phyloP scores from a whole-genome alignment of 2,797 vertebrate species.

The Gobio occitaniae region DNA sequence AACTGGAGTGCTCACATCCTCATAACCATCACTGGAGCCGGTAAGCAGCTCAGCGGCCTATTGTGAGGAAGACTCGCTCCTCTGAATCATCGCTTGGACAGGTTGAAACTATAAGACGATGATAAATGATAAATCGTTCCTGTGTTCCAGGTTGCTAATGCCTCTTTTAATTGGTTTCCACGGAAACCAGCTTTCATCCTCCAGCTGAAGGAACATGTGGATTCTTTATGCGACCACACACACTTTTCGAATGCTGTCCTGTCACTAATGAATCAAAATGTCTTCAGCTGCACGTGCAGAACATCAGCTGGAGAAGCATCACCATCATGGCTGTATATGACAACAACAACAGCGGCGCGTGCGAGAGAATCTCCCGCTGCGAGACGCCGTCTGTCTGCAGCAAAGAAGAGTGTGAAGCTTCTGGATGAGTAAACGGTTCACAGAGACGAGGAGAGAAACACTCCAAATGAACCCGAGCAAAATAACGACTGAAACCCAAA shows the following conservation, averaged over 20 bases:
- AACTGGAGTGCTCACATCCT: slow-evolving; percentile 34
- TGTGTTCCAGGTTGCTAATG: background rate
- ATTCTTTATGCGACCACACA: background rate
- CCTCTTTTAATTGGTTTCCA: slow-evolving; percentile 12
- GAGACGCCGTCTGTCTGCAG: background rate
- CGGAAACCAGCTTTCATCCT: slow-evolving; percentile 1
- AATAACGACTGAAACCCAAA: background rate
- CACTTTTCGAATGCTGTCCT: too few relatives aligned
- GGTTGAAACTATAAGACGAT: background rate
- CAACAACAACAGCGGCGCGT: background rate
- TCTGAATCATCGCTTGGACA: background rate
- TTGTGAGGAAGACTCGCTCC: background rate
- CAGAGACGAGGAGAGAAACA: slow-evolving; percentile 64
- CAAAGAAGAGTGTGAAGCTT: background rate
- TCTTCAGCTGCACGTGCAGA: background rate
- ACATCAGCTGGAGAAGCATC: background rate
- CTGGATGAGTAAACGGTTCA: slow-evolving; percentile 72
- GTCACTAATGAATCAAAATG: too few relatives aligned
- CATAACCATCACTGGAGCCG: background rate
- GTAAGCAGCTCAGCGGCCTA: background rate
- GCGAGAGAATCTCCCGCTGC: background rate
- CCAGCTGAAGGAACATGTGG: background rate
- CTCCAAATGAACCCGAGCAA: slow-evolving; percentile 44
- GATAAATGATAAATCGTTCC: background rate
- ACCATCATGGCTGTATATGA: background rate